These are phyloP conservation scores for Branchipolynoe longqiensis DNA, from an alignment of 2,888 invertebrate genomes.

Conservation along the genomic window DNA sequence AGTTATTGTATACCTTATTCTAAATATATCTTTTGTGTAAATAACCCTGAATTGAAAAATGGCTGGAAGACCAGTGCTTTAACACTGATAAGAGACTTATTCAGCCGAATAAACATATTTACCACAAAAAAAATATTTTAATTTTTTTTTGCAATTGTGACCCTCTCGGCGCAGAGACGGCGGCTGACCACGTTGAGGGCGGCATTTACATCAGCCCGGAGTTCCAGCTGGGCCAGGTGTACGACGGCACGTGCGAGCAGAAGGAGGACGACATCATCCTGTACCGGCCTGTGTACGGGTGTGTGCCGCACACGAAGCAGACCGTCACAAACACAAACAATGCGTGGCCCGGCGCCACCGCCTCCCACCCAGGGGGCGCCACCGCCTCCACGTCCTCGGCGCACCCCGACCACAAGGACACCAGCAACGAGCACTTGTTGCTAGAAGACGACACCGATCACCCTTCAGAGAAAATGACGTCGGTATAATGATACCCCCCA, in stretches of 20 bases:
- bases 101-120: too few relatives aligned
- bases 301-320: conserved; percentile 70
- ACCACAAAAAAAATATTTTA: too few relatives aligned
- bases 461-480: conserved; percentile 56
- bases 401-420: conserved; percentile 20
- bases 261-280: conserved; percentile 85
- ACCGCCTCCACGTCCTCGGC: conserved; percentile 8
- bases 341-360: conserved; percentile 1
- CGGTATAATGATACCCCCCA: conserved; percentile 60
- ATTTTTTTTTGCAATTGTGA: too few relatives aligned
- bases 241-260: conserved; percentile 86
- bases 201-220: conserved; percentile 90
- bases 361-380: background rate
- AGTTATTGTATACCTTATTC: too few relatives aligned
- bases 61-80: too few relatives aligned
- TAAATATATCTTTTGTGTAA: too few relatives aligned
- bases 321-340: conserved; percentile 69
- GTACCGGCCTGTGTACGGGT: conserved; percentile 84
- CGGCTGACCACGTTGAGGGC: conserved; percentile 88
- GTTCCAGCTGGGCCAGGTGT: conserved; percentile 90
- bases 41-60: too few relatives aligned
- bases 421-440: conserved; percentile 45
- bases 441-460: conserved; percentile 31
- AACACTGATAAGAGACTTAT: too few relatives aligned
- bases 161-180: too few relatives aligned